Conservation (phyloP, 2,113 vertebrate genomes). For the Pelmatolapia mariae region DNA sequence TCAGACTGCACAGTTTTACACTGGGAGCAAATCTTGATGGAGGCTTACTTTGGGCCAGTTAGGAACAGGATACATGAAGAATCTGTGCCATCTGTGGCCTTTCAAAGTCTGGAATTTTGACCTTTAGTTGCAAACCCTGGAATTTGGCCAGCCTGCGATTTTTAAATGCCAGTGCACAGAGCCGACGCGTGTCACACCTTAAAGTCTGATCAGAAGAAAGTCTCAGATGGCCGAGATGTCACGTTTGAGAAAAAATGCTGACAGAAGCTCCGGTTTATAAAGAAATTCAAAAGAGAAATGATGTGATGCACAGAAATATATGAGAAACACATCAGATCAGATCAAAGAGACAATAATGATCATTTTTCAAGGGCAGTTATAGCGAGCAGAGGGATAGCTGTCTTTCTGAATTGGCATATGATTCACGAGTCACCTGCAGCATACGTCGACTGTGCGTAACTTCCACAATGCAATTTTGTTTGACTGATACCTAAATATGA, state of each 20-base stretch:
- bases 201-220: not conserved
- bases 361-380: not conserved
- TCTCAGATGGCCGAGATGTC: not conserved
- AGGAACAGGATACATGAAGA: not conserved
- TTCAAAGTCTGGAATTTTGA: constrained; percentile 7
- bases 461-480: too few species aligned
- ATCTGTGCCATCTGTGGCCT: not conserved
- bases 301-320: not conserved
- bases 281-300: not conserved
- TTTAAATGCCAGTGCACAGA: constrained; percentile 37
- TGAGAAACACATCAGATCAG: not conserved
- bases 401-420: not conserved
- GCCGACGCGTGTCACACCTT: not conserved
- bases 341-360: not conserved
- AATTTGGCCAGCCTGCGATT: not conserved
- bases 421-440: not conserved
- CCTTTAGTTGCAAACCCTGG: constrained; percentile 20
- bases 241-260: not conserved
- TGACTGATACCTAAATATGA: too few species aligned
- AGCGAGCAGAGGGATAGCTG: not conserved
- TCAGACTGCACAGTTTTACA: not conserved
- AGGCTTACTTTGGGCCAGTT: not conserved
- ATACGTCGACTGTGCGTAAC: not conserved
- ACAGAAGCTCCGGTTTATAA: not conserved
- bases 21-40: not conserved